Evolutionary conservation across 2,113 vertebrate species (phyloP), one percentile per base, ranked within the genome.

Genomic region (Orthonyx spaldingii): DNA sequence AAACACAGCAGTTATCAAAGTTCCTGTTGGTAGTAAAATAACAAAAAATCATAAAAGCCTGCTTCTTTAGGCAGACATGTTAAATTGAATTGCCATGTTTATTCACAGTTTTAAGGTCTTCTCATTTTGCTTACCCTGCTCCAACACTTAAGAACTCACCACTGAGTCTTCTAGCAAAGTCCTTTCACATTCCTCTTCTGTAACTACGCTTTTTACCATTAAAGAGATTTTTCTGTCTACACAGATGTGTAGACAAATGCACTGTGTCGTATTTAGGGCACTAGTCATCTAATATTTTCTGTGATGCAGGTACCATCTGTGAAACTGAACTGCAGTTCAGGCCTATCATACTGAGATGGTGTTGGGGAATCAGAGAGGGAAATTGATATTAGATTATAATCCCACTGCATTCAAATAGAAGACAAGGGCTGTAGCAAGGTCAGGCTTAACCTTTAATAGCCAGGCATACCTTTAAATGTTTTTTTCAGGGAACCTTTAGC

Each of bases 231-330:
- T 81, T 59, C 83, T 77, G 39, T 55, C 16, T 15, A 84, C 47
- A 57, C 76, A 93, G 91, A 89, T 61, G 66, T 42, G 37, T 41
- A 87, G 76, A 82, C 65, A 93, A 96, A 94, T 74, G 55, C 57
- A 85, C 75, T 63, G n/a, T 69, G 93, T 60, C 39, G 1, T 87
- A 94, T 96, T 92, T 96, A 93, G 95, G 93, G 77, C 93, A 96
- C 69, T 28, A 80, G 72, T 82, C 83, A 90, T 84, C 53, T 52
- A 84, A 57, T 76, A 68, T 65, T 91, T 93, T 65, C 85, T 96
- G 75, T 5, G 5, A 93, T 84, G 55, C 92, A 96, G 83, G 88
- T 95, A 84, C 86, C 90, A 96, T 87, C 92, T 97, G 94, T 82
- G 84, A 94, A 84, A 65, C 59, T 61, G 72, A 96, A 89, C 33